These are phyloP conservation scores for Anarsia innoxiella DNA, from an alignment of 2,888 invertebrate genomes.

Conservation along the genomic window DNA sequence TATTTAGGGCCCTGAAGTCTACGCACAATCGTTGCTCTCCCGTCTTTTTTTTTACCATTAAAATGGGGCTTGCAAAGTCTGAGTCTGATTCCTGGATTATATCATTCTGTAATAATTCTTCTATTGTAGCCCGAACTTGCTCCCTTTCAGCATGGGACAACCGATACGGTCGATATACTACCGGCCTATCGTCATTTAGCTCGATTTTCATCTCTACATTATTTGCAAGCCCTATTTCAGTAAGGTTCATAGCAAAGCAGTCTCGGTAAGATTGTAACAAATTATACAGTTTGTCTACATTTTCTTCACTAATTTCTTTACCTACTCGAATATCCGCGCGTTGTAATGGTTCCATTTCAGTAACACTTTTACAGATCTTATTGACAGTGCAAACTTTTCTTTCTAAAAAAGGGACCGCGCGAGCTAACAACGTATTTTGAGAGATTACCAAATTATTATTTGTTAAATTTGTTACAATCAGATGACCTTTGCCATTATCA, in stretches of 20 bases:
- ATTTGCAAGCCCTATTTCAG: slow-evolving; percentile 17
- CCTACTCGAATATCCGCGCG: not conserved
- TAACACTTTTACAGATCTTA: not conserved
- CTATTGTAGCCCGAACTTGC: slow-evolving; percentile 16
- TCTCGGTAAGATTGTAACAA: slow-evolving; percentile 5
- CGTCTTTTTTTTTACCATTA: slow-evolving; percentile 21
- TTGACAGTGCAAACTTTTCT: not conserved
- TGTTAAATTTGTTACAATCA: slow-evolving; percentile 9
- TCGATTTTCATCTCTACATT: slow-evolving; percentile 17
- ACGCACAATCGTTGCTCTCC: slow-evolving; percentile 22
- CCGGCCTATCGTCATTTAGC: slow-evolving; percentile 16
- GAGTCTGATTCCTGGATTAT: slow-evolving; percentile 21
- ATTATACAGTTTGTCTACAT: not conserved
- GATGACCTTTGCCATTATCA: slow-evolving; percentile 11
- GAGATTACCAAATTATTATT: not conserved
- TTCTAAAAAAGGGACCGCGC: not conserved
- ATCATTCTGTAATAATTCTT: slow-evolving; percentile 18
- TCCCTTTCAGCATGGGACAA: slow-evolving; percentile 16
- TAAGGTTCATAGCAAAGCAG: slow-evolving; percentile 8
- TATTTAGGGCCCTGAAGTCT: slow-evolving; percentile 24
- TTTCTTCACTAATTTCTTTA: not conserved
- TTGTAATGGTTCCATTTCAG: not conserved
- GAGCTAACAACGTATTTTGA: not conserved
- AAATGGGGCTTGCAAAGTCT: slow-evolving; percentile 19
- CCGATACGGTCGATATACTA: slow-evolving; percentile 22